These are phyloP conservation scores for Mnemiopsis leidyi DNA, from an alignment of 37 sponge, comb jelly and placozoan genomes.

Conservation along the genomic window DNA sequence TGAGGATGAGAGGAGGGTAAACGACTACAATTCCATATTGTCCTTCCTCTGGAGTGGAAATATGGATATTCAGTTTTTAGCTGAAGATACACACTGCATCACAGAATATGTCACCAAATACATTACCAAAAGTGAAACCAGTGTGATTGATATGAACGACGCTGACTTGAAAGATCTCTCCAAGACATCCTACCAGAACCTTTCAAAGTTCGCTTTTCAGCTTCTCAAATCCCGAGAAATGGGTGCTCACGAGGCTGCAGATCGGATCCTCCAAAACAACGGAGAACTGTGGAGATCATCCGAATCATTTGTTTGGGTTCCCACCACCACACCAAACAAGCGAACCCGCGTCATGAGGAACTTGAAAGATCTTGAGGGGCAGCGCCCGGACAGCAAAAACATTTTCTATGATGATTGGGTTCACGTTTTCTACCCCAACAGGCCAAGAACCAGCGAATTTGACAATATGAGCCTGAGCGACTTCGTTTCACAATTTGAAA, in stretches of 20 bases:
- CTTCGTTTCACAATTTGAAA: background rate
- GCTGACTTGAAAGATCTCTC: background rate
- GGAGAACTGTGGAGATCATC: background rate
- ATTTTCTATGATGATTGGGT: background rate
- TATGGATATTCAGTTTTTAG: constrained; percentile 5
- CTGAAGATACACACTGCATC: background rate
- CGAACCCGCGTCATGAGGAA: background rate
- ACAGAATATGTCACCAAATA: background rate
- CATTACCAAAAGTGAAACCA: background rate
- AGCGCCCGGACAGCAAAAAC: background rate
- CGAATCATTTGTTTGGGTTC: background rate
- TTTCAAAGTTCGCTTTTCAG: background rate
- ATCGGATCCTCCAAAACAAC: constrained; percentile 29
- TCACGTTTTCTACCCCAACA: background rate
- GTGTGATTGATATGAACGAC: background rate
- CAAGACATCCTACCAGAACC: background rate
- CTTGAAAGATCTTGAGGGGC: background rate
- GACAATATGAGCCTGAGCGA: background rate
- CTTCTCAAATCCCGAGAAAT: background rate
- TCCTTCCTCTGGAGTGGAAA: constrained; percentile 16
- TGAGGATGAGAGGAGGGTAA: background rate
- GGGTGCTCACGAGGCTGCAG: background rate
- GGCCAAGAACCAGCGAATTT: background rate
- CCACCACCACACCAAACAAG: background rate
- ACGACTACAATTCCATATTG: constrained; percentile 11